Evolutionary conservation across 2,888 invertebrate species (phyloP), one percentile per base, ranked within the genome.

Genomic region (Drosophila diplacantha): DNA sequence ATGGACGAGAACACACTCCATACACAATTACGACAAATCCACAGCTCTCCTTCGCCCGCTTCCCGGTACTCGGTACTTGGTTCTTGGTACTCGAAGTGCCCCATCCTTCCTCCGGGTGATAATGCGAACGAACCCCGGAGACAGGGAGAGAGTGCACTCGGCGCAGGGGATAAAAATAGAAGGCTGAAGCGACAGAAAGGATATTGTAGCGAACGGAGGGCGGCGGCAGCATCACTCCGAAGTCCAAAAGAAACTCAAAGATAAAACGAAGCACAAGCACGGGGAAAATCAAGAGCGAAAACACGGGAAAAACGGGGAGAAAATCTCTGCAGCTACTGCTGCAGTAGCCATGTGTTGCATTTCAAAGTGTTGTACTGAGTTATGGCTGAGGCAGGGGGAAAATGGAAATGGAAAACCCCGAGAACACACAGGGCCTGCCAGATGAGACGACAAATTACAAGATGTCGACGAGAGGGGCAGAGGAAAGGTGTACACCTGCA

Each of bases 1-100:
- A 66, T 61, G 72, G 66, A 74, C 74, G 83, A 69, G 72, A 43
- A 62, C 69, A 72, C 79, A 73, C 79, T 83, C 74, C 75, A 77
- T 81, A 78, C 75, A 78, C 79, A 83, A 83, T 80, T 81, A 81
- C 83, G 66, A 72, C 67, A 63, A 78, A 75, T 75, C 75, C 79
- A 78, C 67, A 67, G 59, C 70, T 57, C 49, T 57, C 57, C 49
- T 8, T 18, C 18, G 12, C 22, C 16, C 16, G 16, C 26, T 26
- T 29, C 43, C 8, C 50, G 61, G 63, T 53, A 49, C 41, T 47
- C n/a, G 18, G 38, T 20, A 16, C 37, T 18, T 16, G 31, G 37
- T 53, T 54, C 41, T 35, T 26, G 35, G 34, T 53, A 64, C 41
- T 52, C 22, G 24, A n/a, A 44, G 32, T 39, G 18, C 29, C 37